Base-by-base conservation (phyloP, 1,140 invertebrate genomes). In the Eumeta japonica region DNA sequence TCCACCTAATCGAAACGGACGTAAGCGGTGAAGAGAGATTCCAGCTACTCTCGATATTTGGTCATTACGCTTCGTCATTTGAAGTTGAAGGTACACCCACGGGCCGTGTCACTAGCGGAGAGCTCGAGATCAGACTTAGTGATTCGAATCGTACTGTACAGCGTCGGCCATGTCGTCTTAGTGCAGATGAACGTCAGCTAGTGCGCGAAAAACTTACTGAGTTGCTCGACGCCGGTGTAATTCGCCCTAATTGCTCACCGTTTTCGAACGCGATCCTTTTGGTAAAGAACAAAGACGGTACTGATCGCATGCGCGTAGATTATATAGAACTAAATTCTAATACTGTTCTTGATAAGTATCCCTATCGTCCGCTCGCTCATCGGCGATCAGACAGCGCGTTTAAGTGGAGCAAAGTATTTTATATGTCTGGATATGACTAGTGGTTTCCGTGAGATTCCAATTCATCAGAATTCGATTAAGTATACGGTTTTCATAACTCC, bases 341-440 rank as follows among this genome's bases (percentile, higher is more conserved):
- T 9, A 79, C 73, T 0, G 45, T 57, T 1, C 49, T 49, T 15
- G 75, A 80, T 38, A 37, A 50, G 10, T 81, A 62, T 41, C 79
- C 78, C 0, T n/a, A n/a, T n/a, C n/a, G n/a, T n/a, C n/a, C 38
- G 82, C 1, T 79, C 77, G 0, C 35, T 63, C 2, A 77, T 80
- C 9, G 58, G 67, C 15, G 72, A 78, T 17, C 52, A 50, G 11
- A 48, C 20, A 24, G n/a, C 5, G n/a, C 20, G n/a, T n/a, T 24
- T 5, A 24, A 24, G n/a, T 24, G 20, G 20, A n/a, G 20, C 5
- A 24, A 24, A 7, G n/a, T 24, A 24, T n/a, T 7, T 24, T 24
- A 24, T n/a, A n/a, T n/a, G n/a, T n/a, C 28, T 29, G 4, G 28
- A 29, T 29, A 11, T 11, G 4, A 3, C 4, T 29, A 7, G 5